A percentile compares a stretch with the other conserved stretches of the same genome.
Conservation (phyloP, 2,113 vertebrate genomes). For the Cinclus cinclus region DNA sequence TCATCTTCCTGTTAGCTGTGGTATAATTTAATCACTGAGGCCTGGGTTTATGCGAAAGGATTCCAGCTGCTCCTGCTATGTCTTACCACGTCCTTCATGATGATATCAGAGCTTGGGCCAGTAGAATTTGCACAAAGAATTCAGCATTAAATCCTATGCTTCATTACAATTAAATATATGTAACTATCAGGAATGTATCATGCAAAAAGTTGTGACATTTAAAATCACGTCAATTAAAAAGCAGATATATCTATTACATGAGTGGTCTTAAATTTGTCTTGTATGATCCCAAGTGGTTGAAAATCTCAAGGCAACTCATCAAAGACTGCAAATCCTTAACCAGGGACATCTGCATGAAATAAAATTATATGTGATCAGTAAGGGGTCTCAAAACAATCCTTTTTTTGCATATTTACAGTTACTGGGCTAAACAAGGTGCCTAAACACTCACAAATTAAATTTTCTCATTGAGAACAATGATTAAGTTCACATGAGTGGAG, state of each 20-base stretch:
- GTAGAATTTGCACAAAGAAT: background rate
- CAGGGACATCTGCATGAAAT: background rate
- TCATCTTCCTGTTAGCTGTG: background rate
- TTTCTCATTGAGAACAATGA: slow-evolving; percentile 1
- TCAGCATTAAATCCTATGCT: background rate
- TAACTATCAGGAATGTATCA: background rate
- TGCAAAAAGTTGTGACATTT: background rate
- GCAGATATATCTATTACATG: background rate
- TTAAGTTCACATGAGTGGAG: background rate
- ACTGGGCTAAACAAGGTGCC: background rate
- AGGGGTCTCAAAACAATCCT: background rate
- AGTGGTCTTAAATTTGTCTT: background rate
- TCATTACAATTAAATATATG: background rate
- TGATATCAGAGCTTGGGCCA: background rate
- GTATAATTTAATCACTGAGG: background rate
- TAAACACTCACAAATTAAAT: background rate
- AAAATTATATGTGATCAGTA: background rate
- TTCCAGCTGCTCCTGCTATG: background rate
- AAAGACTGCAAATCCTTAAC: background rate
- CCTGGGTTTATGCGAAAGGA: background rate
- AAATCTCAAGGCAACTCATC: background rate
- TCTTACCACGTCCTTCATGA: background rate
- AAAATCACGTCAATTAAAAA: background rate
- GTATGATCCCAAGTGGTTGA: background rate
- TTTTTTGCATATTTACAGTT: background rate